These are phyloP conservation scores for Diphyllodes magnificus DNA, from an alignment of 2,113 vertebrate species.

Conservation along the genomic window DNA sequence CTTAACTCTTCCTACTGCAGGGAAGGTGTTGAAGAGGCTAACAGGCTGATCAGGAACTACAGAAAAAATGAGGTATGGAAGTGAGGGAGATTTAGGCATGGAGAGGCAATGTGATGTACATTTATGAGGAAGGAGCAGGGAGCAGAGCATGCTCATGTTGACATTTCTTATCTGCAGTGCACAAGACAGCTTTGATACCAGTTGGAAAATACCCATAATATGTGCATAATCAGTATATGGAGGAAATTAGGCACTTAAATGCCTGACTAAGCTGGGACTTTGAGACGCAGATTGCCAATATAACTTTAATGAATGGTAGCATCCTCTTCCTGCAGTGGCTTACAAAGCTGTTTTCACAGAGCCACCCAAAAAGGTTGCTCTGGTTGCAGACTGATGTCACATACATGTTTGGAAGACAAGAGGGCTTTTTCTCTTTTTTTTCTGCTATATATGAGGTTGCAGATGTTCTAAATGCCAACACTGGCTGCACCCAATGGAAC, in stretches of 20 bases:
- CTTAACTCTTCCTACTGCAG: background rate
- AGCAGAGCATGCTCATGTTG: background rate
- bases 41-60: background rate
- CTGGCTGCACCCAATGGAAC: background rate
- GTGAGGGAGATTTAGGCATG: background rate
- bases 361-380: background rate
- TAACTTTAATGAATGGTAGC: background rate
- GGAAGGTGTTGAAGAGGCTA: background rate
- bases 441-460: background rate
- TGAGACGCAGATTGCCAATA: background rate
- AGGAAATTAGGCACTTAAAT: slow-evolving; percentile 2
- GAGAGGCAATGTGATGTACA: background rate
- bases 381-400: background rate
- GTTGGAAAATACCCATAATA: background rate
- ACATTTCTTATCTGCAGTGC: background rate
- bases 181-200: background rate
- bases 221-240: background rate
- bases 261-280: slow-evolving; percentile 37
- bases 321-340: background rate
- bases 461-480: background rate
- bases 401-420: background rate
- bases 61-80: background rate
- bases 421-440: background rate
- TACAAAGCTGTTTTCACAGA: background rate
- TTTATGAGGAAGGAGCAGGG: background rate